phyloP scores from a whole-genome alignment of 2,888 invertebrate genomes.

The Cybosia mesomella region DNA sequence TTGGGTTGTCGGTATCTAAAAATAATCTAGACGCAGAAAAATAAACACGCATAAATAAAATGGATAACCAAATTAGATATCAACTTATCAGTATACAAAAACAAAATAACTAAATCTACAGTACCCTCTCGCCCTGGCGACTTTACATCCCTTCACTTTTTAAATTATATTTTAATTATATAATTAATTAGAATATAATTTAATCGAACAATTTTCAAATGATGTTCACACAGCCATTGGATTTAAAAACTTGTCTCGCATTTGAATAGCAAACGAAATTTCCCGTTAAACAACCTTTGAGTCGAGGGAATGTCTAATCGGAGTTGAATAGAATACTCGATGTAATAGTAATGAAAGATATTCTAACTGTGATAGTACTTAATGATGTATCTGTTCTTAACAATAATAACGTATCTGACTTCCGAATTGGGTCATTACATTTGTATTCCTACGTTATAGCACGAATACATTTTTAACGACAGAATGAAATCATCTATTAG shows the following conservation, averaged over 20 bases:
- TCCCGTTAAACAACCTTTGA: conserved; percentile 45
- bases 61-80: background rate
- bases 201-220: background rate
- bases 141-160: background rate
- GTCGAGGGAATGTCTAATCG: conserved; percentile 31
- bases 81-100: background rate
- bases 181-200: background rate
- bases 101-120: background rate
- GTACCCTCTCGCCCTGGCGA: background rate
- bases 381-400: background rate
- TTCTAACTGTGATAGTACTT: conserved; percentile 9
- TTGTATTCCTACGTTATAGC: too few relatives aligned
- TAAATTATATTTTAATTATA: background rate
- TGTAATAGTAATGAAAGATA: conserved; percentile 8
- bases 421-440: background rate
- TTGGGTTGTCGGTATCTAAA: background rate
- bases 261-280: conserved; percentile 41
- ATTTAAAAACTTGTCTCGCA: conserved; percentile 33
- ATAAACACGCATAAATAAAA: background rate
- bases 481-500: too few relatives aligned
- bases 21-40: background rate
- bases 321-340: conserved; percentile 21
- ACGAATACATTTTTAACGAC: too few relatives aligned
- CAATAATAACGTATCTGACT: background rate
- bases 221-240: conserved; percentile 24